Conservation (phyloP, 2,888 invertebrate species). For the Lypha dubia region DNA sequence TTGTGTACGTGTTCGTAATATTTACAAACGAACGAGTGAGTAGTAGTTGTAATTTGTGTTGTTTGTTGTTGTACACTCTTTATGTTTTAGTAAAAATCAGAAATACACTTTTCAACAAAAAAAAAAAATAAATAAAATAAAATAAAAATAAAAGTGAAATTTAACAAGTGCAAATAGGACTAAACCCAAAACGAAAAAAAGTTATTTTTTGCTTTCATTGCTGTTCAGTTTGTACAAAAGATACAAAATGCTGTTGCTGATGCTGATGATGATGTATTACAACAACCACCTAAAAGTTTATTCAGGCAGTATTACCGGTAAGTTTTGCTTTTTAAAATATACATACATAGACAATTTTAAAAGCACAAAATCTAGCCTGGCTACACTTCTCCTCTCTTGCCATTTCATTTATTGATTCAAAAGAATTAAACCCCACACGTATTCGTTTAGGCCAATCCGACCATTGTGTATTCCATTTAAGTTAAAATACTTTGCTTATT, state of each 20-base stretch:
- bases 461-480: background rate
- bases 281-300: background rate
- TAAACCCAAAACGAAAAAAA: slow-evolving; percentile 22
- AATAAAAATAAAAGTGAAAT: slow-evolving; percentile 40
- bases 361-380: slow-evolving; percentile 17
- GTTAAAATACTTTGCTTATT: background rate
- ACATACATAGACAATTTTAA: background rate
- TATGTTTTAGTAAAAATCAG: slow-evolving; percentile 8
- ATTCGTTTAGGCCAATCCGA: background rate
- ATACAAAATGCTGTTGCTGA: no score
- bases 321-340: slow-evolving; percentile 50
- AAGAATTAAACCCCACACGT: background rate
- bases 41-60: background rate
- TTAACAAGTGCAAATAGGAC: slow-evolving; percentile 36
- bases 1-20: background rate
- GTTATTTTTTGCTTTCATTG: background rate
- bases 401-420: background rate
- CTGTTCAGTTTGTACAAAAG: background rate
- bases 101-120: slow-evolving; percentile 7
- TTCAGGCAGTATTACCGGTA: slow-evolving; percentile 25
- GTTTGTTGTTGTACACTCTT: no score
- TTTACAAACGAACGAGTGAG: background rate
- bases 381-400: slow-evolving; percentile 4
- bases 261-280: background rate
- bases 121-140: background rate